Percentiles rank a stretch among this genome's conserved stretches.
phyloP scores from a whole-genome alignment of 2,888 invertebrate species.

The Laspeyria flexula region DNA sequence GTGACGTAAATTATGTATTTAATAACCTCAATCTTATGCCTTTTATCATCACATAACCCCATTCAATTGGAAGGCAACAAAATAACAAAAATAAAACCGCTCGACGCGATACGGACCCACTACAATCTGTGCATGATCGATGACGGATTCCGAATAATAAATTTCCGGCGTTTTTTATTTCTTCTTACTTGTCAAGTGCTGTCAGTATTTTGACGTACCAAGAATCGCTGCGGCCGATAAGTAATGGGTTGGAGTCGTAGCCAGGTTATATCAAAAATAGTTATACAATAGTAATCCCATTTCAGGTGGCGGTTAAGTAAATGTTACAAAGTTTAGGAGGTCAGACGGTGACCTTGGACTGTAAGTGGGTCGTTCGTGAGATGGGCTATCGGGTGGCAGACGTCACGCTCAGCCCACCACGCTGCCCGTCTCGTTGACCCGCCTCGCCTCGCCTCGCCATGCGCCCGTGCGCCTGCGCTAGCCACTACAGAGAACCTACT shows the following conservation, averaged over 20 bases:
- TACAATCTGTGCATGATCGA: slow-evolving; percentile 53
- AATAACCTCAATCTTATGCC: neutral
- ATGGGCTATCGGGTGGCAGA: slow-evolving; percentile 84
- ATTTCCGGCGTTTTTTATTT: slow-evolving; percentile 45
- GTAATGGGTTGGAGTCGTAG: slow-evolving; percentile 33
- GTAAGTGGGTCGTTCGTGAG: slow-evolving; percentile 84
- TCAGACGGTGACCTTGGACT: slow-evolving; percentile 81
- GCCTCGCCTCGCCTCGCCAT: slow-evolving; percentile 6
- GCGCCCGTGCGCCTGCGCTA: neutral
- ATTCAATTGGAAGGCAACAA: slow-evolving; percentile 5
- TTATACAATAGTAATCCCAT: slow-evolving; percentile 49
- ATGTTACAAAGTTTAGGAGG: slow-evolving; percentile 74
- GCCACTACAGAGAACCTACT: too few relatives aligned
- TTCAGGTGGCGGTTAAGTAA: slow-evolving; percentile 64
- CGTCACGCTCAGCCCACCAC: slow-evolving; percentile 78
- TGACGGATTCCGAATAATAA: slow-evolving; percentile 49
- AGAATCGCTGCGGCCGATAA: slow-evolving; percentile 32
- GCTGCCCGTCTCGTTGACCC: slow-evolving; percentile 44
- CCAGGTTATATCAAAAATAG: slow-evolving; percentile 22
- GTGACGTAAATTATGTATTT: neutral
- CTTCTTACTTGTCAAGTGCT: slow-evolving; percentile 31
- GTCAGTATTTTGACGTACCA: slow-evolving; percentile 36
- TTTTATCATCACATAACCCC: neutral
- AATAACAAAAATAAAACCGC: slow-evolving; percentile 40
- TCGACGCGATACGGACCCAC: slow-evolving; percentile 35